Evolutionary conservation across 2,888 invertebrate species (phyloP), one percentile per base, ranked within the genome.

Genomic region (Machimus atricapillus): DNA sequence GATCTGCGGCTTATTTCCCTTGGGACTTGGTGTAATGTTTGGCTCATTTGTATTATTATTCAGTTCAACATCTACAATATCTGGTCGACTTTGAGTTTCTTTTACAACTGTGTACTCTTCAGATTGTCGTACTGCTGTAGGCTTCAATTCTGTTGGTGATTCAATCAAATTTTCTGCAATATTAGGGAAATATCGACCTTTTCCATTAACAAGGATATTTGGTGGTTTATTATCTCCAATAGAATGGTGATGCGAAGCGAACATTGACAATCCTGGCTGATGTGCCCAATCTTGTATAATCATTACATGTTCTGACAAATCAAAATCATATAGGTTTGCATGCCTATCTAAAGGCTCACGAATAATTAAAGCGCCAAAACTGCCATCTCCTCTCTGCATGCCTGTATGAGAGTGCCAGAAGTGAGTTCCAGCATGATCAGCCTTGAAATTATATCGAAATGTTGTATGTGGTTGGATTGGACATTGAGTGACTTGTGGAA

Each of bases 331-430:
- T 0, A 96, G 92, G 9, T 93, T 92, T 0, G 93, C 93, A 89
- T 96, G 96, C 0, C 94, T 94, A 87, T 97, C 95, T 5, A 93
- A 91, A 0, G 96, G 95, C 43, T 94, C 94, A 14, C 96, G 94
- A 23, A 98, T 95, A 85, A 97, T 95, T 81, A 97, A 93, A 0
- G 96, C 93, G 0, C 98, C 97, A 86, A 96, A 97, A 0, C 96
- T 95, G 0, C 98, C 98, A 90, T 98, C 97, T 2, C 96, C 96
- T 19, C 97, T 93, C 93, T 98, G 98, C 94, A 97, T 95, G 2
- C 97, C 97, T 77, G 94, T 93, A 90, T 96, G 96, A 4, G 96
- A 96, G 90, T 96, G 96, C 96, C 97, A 97, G 91, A 97, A 97
- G 90, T 97, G 97, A 0, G 97, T 97, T 16, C 97, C 97, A 0